Conservation (phyloP, 2,888 invertebrate genomes). For the Dysmachus trigonus region DNA sequence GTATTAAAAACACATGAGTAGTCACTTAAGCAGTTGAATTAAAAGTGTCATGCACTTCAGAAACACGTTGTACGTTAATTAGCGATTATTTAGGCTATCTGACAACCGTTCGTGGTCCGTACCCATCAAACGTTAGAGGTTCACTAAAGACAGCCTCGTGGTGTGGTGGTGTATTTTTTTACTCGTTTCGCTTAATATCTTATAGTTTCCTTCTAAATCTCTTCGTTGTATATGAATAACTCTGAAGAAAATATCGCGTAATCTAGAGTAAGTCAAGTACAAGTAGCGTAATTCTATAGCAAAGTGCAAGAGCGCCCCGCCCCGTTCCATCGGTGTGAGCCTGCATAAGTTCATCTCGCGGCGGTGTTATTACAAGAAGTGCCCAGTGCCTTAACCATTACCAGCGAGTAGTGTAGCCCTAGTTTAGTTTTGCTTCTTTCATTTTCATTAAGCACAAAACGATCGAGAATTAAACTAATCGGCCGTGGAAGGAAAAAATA, state of each 20-base stretch:
- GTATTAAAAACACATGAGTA: neutral
- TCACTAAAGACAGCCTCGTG: constrained; percentile 48
- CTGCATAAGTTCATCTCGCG: constrained; percentile 19
- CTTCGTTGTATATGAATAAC: neutral
- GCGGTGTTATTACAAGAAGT: constrained; percentile 4
- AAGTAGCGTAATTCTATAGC: constrained; percentile 41
- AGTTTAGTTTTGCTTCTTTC: constrained; percentile 21
- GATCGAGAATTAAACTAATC: constrained; percentile 13
- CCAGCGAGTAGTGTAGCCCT: neutral
- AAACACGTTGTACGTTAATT: constrained; percentile 1
- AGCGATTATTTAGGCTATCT: neutral
- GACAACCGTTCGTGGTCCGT: neutral
- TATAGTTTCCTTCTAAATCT: constrained; percentile 24
- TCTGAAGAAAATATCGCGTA: constrained; percentile 40
- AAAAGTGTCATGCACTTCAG: neutral
- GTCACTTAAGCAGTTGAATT: neutral
- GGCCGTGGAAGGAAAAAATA: neutral
- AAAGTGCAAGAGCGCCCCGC: neutral
- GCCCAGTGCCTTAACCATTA: neutral
- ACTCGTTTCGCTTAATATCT: constrained; percentile 47
- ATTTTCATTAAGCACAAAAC: constrained; percentile 8
- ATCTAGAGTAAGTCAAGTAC: constrained; percentile 47
- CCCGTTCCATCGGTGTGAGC: constrained; percentile 8
- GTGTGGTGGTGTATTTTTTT: constrained; percentile 46
- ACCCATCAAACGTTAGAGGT: constrained; percentile 35